Percentiles rank a stretch among this genome's conserved stretches.
Evolutionary conservation across 2,888 invertebrate species (phyloP).

Genomic region (Nysson spinosus): DNA sequence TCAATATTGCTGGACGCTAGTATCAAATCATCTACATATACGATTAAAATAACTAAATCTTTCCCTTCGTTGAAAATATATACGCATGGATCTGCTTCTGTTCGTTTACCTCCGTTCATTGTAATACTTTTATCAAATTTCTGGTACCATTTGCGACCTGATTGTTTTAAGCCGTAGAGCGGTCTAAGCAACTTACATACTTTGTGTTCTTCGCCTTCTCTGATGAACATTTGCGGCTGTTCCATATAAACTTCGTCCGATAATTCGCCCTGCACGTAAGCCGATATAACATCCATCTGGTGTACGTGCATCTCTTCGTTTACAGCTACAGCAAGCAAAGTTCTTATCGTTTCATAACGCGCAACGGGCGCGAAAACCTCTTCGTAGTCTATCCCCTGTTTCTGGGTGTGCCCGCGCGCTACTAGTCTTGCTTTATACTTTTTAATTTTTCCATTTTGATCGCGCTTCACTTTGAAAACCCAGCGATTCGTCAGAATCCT

Average conservation of each 20-base stretch:
- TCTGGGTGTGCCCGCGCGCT: slow-evolving; percentile 33
- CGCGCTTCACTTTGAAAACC: slow-evolving; percentile 33
- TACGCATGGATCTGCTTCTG: slow-evolving; percentile 28
- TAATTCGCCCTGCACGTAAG: slow-evolving; percentile 41
- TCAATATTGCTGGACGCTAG: slow-evolving; percentile 32
- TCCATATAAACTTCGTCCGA: slow-evolving; percentile 17
- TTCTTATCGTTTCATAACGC: slow-evolving; percentile 38
- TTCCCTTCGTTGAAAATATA: slow-evolving; percentile 23
- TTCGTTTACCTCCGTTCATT: slow-evolving; percentile 6
- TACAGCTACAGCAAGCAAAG: slow-evolving; percentile 29
- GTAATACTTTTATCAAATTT: background rate
- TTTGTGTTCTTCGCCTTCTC: background rate
- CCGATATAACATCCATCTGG: slow-evolving; percentile 47
- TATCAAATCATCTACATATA: slow-evolving; percentile 43
- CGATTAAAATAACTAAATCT: slow-evolving; percentile 25
- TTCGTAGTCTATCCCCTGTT: slow-evolving; percentile 29
- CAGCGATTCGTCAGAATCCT: slow-evolving; percentile 33
- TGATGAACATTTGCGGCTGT: slow-evolving; percentile 9
- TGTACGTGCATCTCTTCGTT: slow-evolving; percentile 40
- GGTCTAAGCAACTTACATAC: slow-evolving; percentile 12
- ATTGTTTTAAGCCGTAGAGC: slow-evolving; percentile 24
- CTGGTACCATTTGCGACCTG: slow-evolving; percentile 19
- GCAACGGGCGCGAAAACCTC: slow-evolving; percentile 42
- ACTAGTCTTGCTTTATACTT: slow-evolving; percentile 41
- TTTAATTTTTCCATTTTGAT: slow-evolving; percentile 16